A percentile compares a stretch with the other conserved stretches of the same genome.
phyloP scores from a whole-genome alignment of 2,888 invertebrate genomes.

The Nycteola revayana region DNA sequence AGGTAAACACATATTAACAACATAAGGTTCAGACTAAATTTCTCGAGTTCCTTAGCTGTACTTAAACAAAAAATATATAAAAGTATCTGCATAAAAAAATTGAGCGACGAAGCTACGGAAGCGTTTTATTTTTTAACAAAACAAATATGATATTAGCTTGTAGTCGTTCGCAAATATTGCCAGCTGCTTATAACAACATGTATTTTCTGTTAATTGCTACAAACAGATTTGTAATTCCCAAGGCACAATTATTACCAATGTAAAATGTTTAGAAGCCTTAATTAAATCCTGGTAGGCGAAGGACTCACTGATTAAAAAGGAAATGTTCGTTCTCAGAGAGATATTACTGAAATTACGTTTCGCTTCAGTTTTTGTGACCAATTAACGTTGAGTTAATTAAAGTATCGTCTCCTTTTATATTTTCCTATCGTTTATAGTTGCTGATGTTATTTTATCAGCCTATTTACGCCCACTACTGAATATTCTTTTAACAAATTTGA shows the following conservation, averaged over 20 bases:
- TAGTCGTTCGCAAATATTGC: constrained; percentile 4
- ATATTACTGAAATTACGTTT: constrained; percentile 51
- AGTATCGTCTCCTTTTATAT: constrained; percentile 27
- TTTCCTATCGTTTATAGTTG: no score
- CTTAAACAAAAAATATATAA: no score
- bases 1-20: no score
- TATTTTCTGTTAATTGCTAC: constrained; percentile 52
- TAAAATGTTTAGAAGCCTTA: constrained; percentile 64
- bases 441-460: no score
- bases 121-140: no score
- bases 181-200: constrained; percentile 33
- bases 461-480: no score
- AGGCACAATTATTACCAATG: constrained; percentile 63
- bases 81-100: no score
- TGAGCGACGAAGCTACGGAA: no score
- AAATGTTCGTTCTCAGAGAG: constrained; percentile 34
- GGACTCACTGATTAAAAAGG: constrained; percentile 56
- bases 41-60: no score
- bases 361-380: constrained; percentile 37
- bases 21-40: no score
- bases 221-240: constrained; percentile 53
- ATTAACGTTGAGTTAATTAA: constrained; percentile 39
- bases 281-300: constrained; percentile 59
- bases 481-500: no score
- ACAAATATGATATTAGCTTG: no score